These are phyloP conservation scores for Ormyrus nitidulus DNA, from an alignment of 2,888 invertebrate genomes.

Conservation along the genomic window DNA sequence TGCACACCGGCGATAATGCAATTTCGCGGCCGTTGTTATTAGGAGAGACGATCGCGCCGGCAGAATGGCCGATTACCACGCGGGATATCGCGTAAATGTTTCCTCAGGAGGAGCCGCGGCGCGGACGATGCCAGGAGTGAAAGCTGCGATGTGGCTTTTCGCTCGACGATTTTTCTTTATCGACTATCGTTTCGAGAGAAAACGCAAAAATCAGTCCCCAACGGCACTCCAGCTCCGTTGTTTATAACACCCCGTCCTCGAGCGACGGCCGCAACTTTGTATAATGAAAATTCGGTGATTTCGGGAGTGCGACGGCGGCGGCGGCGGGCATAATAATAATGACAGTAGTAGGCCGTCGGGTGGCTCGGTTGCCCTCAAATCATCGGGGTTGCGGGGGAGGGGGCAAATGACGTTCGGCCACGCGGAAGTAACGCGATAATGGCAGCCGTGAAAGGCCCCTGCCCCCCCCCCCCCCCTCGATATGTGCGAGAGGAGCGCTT, in stretches of 20 bases:
- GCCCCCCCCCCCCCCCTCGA: too few relatives aligned
- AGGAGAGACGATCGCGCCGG: not conserved
- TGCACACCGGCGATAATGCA: slow-evolving; percentile 40
- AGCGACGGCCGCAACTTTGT: too few relatives aligned
- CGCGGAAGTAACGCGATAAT: slow-evolving; percentile 74
- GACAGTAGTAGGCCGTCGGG: not conserved
- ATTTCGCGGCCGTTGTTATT: slow-evolving; percentile 43
- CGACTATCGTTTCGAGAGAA: too few relatives aligned
- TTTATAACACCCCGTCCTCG: too few relatives aligned
- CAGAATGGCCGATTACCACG: slow-evolving; percentile 8
- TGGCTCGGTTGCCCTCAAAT: slow-evolving; percentile 72
- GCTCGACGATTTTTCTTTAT: not conserved
- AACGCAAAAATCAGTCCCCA: too few relatives aligned
- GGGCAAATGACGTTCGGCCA: slow-evolving; percentile 71
- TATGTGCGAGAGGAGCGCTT: slow-evolving; percentile 20
- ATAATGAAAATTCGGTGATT: too few relatives aligned
- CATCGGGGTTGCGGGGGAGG: slow-evolving; percentile 67
- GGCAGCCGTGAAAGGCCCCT: slow-evolving; percentile 69
- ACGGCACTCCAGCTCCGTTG: too few relatives aligned
- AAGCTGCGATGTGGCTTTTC: not conserved
- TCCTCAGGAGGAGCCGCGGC: not conserved
- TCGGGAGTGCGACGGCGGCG: slow-evolving; percentile 16
- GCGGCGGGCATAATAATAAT: not conserved
- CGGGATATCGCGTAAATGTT: slow-evolving; percentile 30
- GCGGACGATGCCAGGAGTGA: not conserved